Percentiles rank a stretch among this genome's conserved stretches.
Conservation (phyloP, 2,113 vertebrate genomes). For the Entelurus aequoreus region DNA sequence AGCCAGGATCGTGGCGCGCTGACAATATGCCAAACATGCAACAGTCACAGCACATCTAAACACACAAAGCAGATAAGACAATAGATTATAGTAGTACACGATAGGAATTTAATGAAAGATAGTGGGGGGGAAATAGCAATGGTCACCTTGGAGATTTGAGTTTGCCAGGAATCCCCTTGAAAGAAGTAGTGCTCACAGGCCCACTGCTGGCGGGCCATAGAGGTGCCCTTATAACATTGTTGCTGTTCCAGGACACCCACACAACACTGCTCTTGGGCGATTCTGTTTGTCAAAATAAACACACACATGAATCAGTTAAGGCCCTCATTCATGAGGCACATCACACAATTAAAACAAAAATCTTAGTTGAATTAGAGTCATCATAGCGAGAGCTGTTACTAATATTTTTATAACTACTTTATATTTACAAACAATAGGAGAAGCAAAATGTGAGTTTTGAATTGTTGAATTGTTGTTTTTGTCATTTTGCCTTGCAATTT, state of each 20-base stretch:
- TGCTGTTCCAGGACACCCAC: neutral
- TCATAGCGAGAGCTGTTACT: no score
- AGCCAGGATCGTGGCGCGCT: slow-evolving; percentile 67
- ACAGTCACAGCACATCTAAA: slow-evolving; percentile 86
- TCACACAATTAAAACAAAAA: no score
- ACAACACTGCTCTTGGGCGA: slow-evolving; percentile 60
- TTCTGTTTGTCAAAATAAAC: slow-evolving; percentile 22
- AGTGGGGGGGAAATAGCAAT: neutral
- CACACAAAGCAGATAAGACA: neutral
- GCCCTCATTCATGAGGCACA: no score
- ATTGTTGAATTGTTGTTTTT: no score
- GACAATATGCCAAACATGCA: slow-evolving; percentile 78
- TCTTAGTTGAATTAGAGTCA: no score
- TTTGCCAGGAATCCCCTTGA: slow-evolving; percentile 31
- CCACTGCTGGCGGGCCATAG: slow-evolving; percentile 18
- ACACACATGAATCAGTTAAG: neutral
- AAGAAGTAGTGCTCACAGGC: slow-evolving; percentile 52
- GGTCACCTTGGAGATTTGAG: slow-evolving; percentile 45
- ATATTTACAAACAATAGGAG: no score
- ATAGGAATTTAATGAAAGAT: neutral
- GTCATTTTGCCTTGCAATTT: no score
- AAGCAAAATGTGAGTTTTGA: no score
- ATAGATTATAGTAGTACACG: neutral
- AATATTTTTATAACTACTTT: no score
- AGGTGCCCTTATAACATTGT: slow-evolving; percentile 44